phyloP scores from a whole-genome alignment of 2,113 vertebrate genomes.

The Nymphicus hollandicus region DNA sequence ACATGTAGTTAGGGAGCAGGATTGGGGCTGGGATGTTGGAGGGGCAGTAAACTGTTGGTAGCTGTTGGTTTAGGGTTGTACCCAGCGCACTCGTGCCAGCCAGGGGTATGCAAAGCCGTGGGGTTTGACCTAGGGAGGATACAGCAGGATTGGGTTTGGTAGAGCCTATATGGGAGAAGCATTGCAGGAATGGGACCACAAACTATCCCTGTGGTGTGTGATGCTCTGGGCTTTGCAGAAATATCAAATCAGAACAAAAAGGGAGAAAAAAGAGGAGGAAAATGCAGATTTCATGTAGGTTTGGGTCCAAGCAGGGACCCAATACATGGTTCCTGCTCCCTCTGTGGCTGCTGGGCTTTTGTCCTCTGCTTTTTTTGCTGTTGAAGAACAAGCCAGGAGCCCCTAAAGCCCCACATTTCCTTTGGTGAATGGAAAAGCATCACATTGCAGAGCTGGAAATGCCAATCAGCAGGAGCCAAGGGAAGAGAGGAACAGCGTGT shows the following conservation, averaged over 20 bases:
- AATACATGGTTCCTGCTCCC: background rate
- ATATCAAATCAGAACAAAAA: background rate
- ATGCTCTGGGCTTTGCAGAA: background rate
- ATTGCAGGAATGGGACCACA: background rate
- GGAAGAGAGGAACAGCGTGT: conserved; percentile 3
- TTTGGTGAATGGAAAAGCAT: background rate
- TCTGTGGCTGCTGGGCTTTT: background rate
- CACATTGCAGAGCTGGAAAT: background rate
- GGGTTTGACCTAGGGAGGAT: background rate
- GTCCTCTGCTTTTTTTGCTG: background rate
- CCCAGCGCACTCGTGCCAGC: rapidly evolving
- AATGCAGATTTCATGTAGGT: background rate
- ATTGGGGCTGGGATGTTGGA: background rate
- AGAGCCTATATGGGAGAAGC: background rate
- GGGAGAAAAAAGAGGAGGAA: background rate
- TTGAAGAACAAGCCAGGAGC: background rate
- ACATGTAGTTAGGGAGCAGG: background rate
- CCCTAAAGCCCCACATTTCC: background rate
- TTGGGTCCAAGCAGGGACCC: background rate
- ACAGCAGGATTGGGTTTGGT: rapidly evolving
- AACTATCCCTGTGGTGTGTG: rapidly evolving
- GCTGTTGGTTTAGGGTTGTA: background rate
- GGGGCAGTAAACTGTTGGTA: too few relatives aligned
- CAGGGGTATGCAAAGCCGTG: background rate
- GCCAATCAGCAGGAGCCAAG: background rate